phyloP scores from a whole-genome alignment of 2,113 vertebrate species.

The Microcebus murinus region DNA sequence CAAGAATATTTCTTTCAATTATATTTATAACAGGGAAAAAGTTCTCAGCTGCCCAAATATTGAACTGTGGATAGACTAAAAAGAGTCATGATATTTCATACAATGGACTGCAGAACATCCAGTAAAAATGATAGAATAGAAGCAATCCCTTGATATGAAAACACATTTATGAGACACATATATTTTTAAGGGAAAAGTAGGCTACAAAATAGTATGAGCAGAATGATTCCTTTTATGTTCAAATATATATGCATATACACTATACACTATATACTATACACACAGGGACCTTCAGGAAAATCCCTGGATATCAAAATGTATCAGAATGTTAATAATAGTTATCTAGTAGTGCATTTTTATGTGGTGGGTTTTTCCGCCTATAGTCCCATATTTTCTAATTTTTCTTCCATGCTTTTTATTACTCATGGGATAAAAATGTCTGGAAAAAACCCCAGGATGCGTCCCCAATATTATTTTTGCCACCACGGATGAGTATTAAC shows the following conservation, averaged over 20 bases:
- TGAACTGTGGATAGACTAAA: background rate
- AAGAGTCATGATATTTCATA: background rate
- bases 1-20: background rate
- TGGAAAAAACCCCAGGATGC: background rate
- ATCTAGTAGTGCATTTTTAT: background rate
- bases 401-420: background rate
- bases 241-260: background rate
- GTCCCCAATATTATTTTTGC: conserved; percentile 41
- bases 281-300: background rate
- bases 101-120: background rate
- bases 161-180: background rate
- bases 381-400: background rate
- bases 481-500: background rate
- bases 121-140: conserved; percentile 13
- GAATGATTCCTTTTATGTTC: background rate
- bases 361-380: background rate
- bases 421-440: background rate
- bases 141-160: conserved; percentile 8
- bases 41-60: background rate
- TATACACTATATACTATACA: background rate
- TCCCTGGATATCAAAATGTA: background rate
- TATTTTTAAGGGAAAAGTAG: conserved; percentile 26
- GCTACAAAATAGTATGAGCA: background rate
- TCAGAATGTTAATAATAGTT: background rate
- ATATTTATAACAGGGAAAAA: background rate